Conservation (phyloP, 2,113 vertebrate species). For the Natator depressus region DNA sequence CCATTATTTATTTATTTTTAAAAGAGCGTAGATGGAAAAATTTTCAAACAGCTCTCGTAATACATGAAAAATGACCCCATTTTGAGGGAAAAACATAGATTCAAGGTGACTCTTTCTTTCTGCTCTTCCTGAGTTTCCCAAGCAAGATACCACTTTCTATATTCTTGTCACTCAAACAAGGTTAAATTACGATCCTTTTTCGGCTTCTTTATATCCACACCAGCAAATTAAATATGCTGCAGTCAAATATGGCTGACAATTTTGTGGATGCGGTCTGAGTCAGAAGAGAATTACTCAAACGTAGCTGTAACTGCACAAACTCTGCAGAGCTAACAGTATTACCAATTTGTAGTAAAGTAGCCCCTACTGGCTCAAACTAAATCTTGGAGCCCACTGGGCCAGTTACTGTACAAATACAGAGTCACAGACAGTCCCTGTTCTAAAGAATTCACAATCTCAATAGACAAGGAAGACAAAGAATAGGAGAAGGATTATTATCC, state of each 20-base stretch:
- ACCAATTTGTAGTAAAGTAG: background rate
- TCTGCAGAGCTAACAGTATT: background rate
- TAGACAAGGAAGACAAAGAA: background rate
- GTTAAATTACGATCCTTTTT: too few species aligned
- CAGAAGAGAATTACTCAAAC: background rate
- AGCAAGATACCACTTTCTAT: background rate
- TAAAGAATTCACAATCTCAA: background rate
- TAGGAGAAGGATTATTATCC: background rate
- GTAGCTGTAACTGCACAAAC: background rate
- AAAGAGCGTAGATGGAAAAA: background rate
- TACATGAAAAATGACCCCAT: background rate
- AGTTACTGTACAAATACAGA: background rate
- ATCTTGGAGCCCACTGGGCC: background rate
- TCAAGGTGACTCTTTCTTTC: background rate
- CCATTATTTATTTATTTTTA: background rate
- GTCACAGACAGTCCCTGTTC: background rate
- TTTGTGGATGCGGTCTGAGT: background rate
- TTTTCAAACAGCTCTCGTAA: background rate
- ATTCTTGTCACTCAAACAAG: background rate
- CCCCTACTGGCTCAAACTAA: background rate
- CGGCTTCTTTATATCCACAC: background rate
- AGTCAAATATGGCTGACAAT: background rate
- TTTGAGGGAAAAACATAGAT: background rate
- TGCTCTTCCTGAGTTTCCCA: background rate
- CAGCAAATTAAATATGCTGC: background rate